phyloP scores from a whole-genome alignment of 2,797 vertebrate genomes.

The Microchirus variegatus region DNA sequence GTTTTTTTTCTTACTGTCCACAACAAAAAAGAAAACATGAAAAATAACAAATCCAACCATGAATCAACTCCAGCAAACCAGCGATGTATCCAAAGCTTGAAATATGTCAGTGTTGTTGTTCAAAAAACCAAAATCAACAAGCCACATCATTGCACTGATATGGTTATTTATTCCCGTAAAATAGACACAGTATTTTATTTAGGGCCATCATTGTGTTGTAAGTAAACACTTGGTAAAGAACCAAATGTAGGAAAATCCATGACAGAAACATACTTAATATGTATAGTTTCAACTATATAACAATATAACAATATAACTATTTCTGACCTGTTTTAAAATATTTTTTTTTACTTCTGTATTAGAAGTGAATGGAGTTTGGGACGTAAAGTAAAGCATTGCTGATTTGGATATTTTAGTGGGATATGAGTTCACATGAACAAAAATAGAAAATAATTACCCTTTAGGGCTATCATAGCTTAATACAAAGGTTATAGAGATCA shows the following conservation, averaged over 20 bases:
- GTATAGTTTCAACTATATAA: too few relatives aligned
- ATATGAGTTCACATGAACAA: too few relatives aligned
- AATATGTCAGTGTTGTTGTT: not conserved
- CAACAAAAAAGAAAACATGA: not conserved
- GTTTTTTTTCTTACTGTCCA: slow-evolving; percentile 3
- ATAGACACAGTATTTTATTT: not conserved
- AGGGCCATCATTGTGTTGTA: not conserved
- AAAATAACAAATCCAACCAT: not conserved
- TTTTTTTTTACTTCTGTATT: too few relatives aligned
- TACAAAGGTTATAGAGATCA: too few relatives aligned
- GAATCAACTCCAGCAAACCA: not conserved
- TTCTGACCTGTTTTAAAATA: too few relatives aligned
- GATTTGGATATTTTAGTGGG: too few relatives aligned
- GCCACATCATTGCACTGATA: not conserved
- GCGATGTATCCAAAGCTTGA: not conserved
- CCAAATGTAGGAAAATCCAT: too few relatives aligned
- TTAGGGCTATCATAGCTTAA: too few relatives aligned
- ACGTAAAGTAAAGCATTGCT: not conserved
- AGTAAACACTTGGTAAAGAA: not conserved
- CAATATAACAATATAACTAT: too few relatives aligned
- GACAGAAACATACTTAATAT: too few relatives aligned
- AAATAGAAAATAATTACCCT: too few relatives aligned
- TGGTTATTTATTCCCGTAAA: not conserved
- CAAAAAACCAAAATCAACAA: not conserved
- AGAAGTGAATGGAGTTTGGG: not conserved